phyloP scores from a whole-genome alignment of 2,797 vertebrate genomes.

The Podarcis siculus region DNA sequence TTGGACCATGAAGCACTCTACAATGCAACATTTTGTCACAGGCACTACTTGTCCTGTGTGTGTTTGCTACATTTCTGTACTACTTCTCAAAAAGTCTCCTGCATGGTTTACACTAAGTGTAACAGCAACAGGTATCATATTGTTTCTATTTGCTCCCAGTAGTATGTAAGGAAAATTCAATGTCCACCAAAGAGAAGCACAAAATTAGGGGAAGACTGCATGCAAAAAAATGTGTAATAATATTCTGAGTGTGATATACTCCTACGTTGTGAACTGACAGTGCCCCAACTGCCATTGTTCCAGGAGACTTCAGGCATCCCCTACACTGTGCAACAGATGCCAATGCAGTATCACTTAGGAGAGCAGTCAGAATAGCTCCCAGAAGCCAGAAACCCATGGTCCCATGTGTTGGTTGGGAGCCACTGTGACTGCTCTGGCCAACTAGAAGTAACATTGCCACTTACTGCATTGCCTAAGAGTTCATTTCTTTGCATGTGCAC shows the following conservation, averaged over 20 bases:
- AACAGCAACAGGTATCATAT: neutral
- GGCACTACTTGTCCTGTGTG: neutral
- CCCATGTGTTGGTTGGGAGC: neutral
- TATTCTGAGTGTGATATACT: neutral
- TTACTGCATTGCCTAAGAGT: neutral
- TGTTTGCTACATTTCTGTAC: neutral
- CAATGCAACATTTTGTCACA: neutral
- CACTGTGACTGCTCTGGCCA: neutral
- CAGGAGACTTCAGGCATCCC: neutral
- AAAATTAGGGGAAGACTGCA: neutral
- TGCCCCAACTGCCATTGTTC: neutral
- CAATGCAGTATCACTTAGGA: neutral
- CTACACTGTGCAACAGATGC: neutral
- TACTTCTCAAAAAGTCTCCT: no score
- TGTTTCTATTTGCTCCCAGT: no score
- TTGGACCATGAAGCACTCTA: no score
- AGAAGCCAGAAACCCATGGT: neutral
- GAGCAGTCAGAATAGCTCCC: neutral
- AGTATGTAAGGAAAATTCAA: neutral
- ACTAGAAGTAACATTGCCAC: neutral
- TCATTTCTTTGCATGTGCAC: neutral
- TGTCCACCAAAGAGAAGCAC: neutral
- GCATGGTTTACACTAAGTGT: neutral
- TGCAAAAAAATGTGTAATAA: no score
- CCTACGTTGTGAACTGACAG: neutral